Evolutionary conservation across 2,113 vertebrate genomes (phyloP).

Genomic region (Acanthochromis polyacanthus): DNA sequence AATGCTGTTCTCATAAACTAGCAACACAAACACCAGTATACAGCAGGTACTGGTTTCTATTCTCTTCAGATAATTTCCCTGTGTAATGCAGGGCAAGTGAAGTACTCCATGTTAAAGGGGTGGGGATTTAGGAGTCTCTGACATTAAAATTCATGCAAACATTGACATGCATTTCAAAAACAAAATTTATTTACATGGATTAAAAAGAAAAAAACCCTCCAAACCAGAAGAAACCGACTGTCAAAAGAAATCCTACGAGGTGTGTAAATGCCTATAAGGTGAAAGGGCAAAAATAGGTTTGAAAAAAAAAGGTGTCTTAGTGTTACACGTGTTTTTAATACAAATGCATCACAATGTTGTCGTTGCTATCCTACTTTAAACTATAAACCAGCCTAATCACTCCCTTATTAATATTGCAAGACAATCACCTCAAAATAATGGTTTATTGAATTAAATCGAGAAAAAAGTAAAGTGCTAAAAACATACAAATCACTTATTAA

Average conservation of each 20-base stretch:
- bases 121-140: not conserved
- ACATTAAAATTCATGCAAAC: constrained; percentile 64
- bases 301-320: constrained; percentile 43
- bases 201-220: constrained; percentile 25
- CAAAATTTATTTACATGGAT: constrained; percentile 71
- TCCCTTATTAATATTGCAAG: constrained; percentile 19
- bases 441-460: constrained; percentile 39
- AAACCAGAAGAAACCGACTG: constrained; percentile 24
- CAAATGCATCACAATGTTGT: constrained; percentile 28
- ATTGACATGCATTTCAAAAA: constrained; percentile 69
- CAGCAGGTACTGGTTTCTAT: constrained; percentile 1
- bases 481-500: constrained; percentile 50
- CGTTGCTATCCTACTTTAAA: constrained; percentile 28
- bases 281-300: constrained; percentile 14
- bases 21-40: not conserved
- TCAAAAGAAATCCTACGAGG: constrained; percentile 19
- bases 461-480: constrained; percentile 73
- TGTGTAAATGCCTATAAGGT: constrained; percentile 25
- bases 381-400: constrained; percentile 28
- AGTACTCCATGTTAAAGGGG: not conserved
- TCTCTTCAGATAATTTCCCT: constrained; percentile 1
- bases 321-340: constrained; percentile 45
- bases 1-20: not conserved
- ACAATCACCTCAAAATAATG: constrained; percentile 31
- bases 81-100: constrained; percentile 11